phyloP scores from a whole-genome alignment of 2,113 vertebrate species.

The rabbit (Oryctolagus cuniculus) region mOryCun1.1 NC_091432.1:109510001-109510500 shows the following conservation, averaged over 20 bases:
- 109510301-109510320: constrained; percentile 80
- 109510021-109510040: not conserved
- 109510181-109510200: not conserved
- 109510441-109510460: not conserved
- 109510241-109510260: constrained; percentile 75
- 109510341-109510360: constrained; percentile 70
- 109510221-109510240: constrained; percentile 23
- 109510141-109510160: constrained; percentile 57
- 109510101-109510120: constrained; percentile 66
- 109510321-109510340: constrained; percentile 77
- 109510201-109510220: not conserved
- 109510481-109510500: not conserved
- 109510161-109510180: constrained; percentile 45
- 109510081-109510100: constrained; percentile 39
- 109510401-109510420: not conserved
- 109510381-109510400: not conserved
- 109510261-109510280: constrained; percentile 78
- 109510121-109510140: constrained; percentile 23
- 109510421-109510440: not conserved
- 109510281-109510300: constrained; percentile 75
- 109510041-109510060: not conserved
- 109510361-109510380: constrained; percentile 39
- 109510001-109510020: not conserved
- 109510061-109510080: not conserved
- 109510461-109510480: not conserved